These are phyloP conservation scores for Thymelicus lineola DNA, from an alignment of 2,888 invertebrate species.

Conservation along the genomic window DNA sequence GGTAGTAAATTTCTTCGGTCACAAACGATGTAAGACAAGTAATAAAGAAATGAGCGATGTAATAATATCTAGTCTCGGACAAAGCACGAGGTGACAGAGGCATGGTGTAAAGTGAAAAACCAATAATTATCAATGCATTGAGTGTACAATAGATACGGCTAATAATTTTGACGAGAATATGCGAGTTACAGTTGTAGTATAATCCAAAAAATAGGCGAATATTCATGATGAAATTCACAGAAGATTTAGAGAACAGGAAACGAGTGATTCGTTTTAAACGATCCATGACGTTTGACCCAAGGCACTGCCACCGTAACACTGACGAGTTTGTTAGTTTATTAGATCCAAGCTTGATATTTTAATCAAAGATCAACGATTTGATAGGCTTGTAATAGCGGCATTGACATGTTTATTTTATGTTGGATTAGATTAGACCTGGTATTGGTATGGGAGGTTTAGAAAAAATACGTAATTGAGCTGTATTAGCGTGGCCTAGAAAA, in stretches of 20 bases:
- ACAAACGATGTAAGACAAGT: background rate
- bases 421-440: too few relatives aligned
- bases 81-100: too few relatives aligned
- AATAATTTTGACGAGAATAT: background rate
- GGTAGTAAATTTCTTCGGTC: background rate
- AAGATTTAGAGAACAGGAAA: background rate
- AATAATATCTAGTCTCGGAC: background rate
- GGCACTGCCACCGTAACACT: too few relatives aligned
- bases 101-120: too few relatives aligned
- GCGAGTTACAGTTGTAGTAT: background rate
- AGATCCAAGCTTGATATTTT: too few relatives aligned
- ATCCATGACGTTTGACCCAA: background rate
- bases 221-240: background rate
- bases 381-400: too few relatives aligned
- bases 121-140: background rate
- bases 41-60: background rate
- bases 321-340: too few relatives aligned
- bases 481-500: too few relatives aligned
- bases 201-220: background rate
- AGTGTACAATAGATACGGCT: background rate
- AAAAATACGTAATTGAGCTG: too few relatives aligned
- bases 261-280: background rate
- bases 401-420: too few relatives aligned
- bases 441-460: too few relatives aligned
- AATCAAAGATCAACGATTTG: too few relatives aligned